Percentiles rank a stretch among this genome's conserved stretches.
These are phyloP conservation scores for Micrasema longulum DNA, from an alignment of 1,140 invertebrate genomes.

Conservation along the genomic window DNA sequence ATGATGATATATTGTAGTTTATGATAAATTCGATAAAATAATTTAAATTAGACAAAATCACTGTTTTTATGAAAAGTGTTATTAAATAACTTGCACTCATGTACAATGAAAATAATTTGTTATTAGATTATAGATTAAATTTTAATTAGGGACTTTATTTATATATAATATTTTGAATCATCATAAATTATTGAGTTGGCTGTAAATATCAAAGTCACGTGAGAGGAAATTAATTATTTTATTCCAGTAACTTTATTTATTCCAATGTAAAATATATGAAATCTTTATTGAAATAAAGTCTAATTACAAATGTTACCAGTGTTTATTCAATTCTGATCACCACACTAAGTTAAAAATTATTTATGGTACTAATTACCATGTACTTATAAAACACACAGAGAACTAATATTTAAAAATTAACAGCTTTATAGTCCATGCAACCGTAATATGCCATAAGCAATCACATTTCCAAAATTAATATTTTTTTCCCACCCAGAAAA, in stretches of 20 bases:
- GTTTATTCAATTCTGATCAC: conserved; percentile 6
- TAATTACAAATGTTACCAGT: conserved; percentile 8
- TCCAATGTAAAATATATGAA: conserved; percentile 34
- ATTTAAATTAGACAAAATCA: not conserved
- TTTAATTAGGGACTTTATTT: conserved; percentile 12
- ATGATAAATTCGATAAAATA: not conserved
- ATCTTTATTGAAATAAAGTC: conserved; percentile 33
- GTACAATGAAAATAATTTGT: conserved; percentile 10
- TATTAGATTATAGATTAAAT: not conserved
- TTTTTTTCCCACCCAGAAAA: too few species aligned
- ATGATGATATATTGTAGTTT: not conserved
- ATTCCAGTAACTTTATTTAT: conserved; percentile 34
- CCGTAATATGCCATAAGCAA: too few species aligned
- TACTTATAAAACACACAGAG: too few species aligned
- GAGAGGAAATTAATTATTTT: conserved; percentile 26
- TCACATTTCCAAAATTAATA: too few species aligned
- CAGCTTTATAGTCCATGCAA: too few species aligned
- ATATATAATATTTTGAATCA: not conserved
- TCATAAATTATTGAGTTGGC: conserved; percentile 19
- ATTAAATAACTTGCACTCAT: too few species aligned
- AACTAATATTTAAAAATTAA: too few species aligned
- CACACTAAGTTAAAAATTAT: too few species aligned
- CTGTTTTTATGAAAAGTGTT: conserved; percentile 2
- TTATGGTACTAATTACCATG: too few species aligned
- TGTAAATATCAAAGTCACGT: conserved; percentile 34